These are phyloP conservation scores for Paraescarpia echinospica DNA, from an alignment of 1,140 invertebrate species.

Conservation along the genomic window DNA sequence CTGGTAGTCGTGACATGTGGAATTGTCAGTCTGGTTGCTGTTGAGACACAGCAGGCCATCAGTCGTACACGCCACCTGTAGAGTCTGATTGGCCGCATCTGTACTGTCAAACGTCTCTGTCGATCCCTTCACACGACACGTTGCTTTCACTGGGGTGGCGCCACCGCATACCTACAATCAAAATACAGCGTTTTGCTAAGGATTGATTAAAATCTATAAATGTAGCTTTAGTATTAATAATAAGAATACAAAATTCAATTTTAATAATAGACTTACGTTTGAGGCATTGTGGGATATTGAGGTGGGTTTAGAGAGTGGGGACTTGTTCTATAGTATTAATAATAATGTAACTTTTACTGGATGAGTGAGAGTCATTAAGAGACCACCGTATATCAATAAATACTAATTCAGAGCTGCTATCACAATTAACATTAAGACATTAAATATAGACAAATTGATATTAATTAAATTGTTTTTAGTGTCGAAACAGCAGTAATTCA, in stretches of 20 bases:
- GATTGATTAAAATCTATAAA: neutral
- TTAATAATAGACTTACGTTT: no score
- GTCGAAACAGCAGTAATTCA: no score
- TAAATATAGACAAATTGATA: no score
- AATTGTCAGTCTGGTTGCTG: neutral
- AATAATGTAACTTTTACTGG: neutral
- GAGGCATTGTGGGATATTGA: no score
- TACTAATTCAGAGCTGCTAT: no score
- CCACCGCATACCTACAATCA: neutral
- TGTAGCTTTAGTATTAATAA: neutral
- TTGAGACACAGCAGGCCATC: neutral
- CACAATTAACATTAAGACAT: no score
- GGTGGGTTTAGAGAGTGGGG: no score
- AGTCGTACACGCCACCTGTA: neutral
- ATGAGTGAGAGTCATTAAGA: no score
- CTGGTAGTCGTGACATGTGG: neutral
- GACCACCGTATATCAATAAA: neutral
- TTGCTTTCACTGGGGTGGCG: neutral
- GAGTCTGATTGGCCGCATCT: neutral
- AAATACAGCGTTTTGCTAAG: neutral
- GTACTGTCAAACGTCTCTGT: neutral
- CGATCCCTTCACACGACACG: neutral
- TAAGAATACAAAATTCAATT: no score
- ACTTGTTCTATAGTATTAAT: no score
- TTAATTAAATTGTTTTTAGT: no score